Evolutionary conservation across 2,113 vertebrate genomes (phyloP).

Genomic region (Tyto alba): DNA sequence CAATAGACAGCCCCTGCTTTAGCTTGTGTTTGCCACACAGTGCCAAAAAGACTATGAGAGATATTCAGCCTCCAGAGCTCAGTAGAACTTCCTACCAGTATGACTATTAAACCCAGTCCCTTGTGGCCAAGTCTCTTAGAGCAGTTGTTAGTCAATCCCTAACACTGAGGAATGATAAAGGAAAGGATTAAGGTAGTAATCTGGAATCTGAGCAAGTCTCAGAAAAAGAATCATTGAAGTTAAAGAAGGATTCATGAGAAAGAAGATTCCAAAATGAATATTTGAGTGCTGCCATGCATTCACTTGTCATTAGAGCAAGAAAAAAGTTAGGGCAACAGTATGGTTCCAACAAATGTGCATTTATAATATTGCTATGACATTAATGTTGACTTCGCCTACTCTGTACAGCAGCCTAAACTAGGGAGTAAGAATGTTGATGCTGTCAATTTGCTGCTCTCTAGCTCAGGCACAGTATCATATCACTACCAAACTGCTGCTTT

Average conservation of each 20-base stretch:
- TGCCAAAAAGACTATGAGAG: not conserved
- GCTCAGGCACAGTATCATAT: not conserved
- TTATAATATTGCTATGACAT: not conserved
- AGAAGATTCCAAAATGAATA: not conserved
- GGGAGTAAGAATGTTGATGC: not conserved
- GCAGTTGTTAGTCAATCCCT: not conserved
- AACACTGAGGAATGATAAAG: not conserved
- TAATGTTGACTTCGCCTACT: not conserved
- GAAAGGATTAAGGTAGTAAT: not conserved
- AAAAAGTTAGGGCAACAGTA: rapidly evolving
- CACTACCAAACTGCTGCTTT: not conserved
- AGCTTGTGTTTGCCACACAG: not conserved
- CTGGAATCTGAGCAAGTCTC: not conserved
- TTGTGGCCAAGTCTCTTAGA: not conserved
- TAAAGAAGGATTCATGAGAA: not conserved
- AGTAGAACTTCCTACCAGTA: not conserved
- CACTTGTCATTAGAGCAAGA: not conserved
- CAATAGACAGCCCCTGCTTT: not conserved
- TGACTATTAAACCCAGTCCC: not conserved
- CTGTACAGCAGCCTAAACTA: not conserved
- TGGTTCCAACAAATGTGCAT: not conserved
- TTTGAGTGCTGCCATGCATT: not conserved
- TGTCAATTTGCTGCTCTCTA: not conserved
- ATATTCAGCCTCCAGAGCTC: not conserved
- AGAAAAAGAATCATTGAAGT: not conserved